Evolutionary conservation across 2,888 invertebrate genomes (phyloP), one percentile per base, ranked within the genome.

Genomic region (Mellilla xanthometata): DNA sequence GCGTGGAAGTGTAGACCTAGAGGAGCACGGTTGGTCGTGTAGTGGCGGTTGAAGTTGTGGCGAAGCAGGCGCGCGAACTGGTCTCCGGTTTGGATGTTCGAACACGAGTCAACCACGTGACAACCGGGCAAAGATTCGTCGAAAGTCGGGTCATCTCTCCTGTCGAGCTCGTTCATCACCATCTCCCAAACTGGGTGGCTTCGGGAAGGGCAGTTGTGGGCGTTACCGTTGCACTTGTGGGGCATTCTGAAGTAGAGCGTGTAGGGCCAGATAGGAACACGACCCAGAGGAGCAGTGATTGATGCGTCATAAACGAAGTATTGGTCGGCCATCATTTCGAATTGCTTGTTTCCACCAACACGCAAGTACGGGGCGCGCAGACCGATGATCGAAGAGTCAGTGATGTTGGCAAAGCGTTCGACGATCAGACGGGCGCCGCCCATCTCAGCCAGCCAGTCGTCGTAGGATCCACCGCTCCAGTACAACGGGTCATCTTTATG

Each of bases 191-290:
- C 96, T 13, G 97, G 97, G 70, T 97, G 97, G 67, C 95, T 95
- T 74, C 95, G 91, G 33, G 95, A 95, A 12, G 97, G 97, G 70
- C 97, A 97, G 79, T 97, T 97, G 75, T 96, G 96, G 9, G 96
- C 96, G 76, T 97, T 97, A 54, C 97, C 97, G 79, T 96, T 96
- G 79, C 97, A 97, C 79, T 96, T 97, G 90, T 98, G 97, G 0
- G 97, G 97, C 96, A 98, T 97, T 53, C 97, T 93, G 94, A 97
- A 98, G 91, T 98, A 98, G 12, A 99, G 90, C 2, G 98, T 98
- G 90, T 98, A 99, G 0, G 99, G 99, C 98, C 98, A 99, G 77
- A 97, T 96, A 38, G 97, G 97, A 13, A 97, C 96, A 34, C 96
- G 94, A 23, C 95, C 93, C 41, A 97, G 90, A 0, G 97, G 95